Conservation (phyloP, 2,888 invertebrate genomes). For the Anorthoa munda region DNA sequence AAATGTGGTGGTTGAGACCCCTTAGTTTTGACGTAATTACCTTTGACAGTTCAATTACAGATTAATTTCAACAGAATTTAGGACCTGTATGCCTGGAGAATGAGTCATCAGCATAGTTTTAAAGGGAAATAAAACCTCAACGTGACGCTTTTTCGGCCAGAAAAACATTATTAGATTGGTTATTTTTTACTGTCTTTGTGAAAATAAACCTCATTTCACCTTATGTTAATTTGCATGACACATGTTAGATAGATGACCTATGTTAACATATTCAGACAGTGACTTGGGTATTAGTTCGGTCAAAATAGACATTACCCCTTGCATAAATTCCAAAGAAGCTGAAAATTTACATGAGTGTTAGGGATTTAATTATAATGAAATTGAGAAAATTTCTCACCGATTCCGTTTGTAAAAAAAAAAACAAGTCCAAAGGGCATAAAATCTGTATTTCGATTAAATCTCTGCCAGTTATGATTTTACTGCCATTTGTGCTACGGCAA, state of each 20-base stretch:
- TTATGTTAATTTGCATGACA: constrained; percentile 3
- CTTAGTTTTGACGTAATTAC: constrained; percentile 7
- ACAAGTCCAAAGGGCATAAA: too few relatives aligned
- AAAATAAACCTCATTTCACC: background rate
- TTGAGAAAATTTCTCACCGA: too few relatives aligned
- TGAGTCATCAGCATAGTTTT: background rate
- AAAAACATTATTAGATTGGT: background rate
- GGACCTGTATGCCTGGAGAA: constrained; percentile 5
- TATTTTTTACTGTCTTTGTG: background rate
- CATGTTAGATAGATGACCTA: background rate
- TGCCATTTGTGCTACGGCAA: too few relatives aligned
- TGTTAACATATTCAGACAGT: background rate
- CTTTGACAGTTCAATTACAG: constrained; percentile 24
- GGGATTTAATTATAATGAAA: too few relatives aligned
- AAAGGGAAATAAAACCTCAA: background rate
- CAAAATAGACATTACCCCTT: too few relatives aligned
- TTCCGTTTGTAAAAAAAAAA: too few relatives aligned
- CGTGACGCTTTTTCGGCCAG: background rate
- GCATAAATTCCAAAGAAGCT: too few relatives aligned
- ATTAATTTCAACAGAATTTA: constrained; percentile 21
- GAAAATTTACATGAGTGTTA: too few relatives aligned
- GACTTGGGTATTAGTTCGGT: too few relatives aligned
- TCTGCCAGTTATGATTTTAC: too few relatives aligned
- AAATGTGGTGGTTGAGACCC: constrained; percentile 22
- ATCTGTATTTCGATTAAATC: too few relatives aligned